Evolutionary conservation across 2,888 invertebrate species (phyloP).

Genomic region (Trisateles emortualis): DNA sequence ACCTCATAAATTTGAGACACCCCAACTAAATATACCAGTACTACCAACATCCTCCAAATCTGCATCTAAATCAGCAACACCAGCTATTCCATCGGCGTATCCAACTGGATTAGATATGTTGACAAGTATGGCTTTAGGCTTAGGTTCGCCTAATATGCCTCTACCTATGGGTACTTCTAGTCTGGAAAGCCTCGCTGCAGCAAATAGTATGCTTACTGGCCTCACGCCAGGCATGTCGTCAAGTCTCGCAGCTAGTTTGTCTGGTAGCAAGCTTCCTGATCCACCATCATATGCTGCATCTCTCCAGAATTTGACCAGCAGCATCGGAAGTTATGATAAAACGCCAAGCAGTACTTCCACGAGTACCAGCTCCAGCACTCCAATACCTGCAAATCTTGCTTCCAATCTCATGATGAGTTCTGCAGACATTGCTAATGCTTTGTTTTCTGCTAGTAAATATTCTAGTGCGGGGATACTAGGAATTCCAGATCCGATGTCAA

Average conservation of each 20-base stretch:
- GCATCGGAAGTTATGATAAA: conserved; percentile 77
- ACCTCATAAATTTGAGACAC: conserved; percentile 86
- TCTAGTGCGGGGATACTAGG: conserved; percentile 88
- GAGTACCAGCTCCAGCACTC: conserved; percentile 79
- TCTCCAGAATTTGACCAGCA: conserved; percentile 76
- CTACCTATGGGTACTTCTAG: conserved; percentile 75
- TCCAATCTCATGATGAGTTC: conserved; percentile 89
- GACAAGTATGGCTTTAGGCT: conserved; percentile 83
- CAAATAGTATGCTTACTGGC: conserved; percentile 80
- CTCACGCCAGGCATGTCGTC: conserved; percentile 76
- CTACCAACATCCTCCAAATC: conserved; percentile 87
- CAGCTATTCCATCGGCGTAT: conserved; percentile 82
- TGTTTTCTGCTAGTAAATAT: conserved; percentile 89
- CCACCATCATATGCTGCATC: conserved; percentile 82
- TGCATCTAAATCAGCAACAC: conserved; percentile 85
- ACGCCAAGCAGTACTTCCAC: conserved; percentile 82
- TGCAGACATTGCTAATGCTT: conserved; percentile 89
- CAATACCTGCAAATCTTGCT: conserved; percentile 84
- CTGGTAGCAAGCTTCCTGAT: conserved; percentile 77
- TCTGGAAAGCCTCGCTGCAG: conserved; percentile 81
- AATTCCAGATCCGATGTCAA: conserved; percentile 92
- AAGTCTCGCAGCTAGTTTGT: conserved; percentile 76
- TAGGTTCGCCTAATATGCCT: conserved; percentile 77
- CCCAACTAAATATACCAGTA: conserved; percentile 87
- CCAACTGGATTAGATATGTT: conserved; percentile 83